Evolutionary conservation across 2,113 vertebrate genomes (phyloP), one percentile per base, ranked within the genome.

Genomic region (Pteronura brasiliensis): DNA sequence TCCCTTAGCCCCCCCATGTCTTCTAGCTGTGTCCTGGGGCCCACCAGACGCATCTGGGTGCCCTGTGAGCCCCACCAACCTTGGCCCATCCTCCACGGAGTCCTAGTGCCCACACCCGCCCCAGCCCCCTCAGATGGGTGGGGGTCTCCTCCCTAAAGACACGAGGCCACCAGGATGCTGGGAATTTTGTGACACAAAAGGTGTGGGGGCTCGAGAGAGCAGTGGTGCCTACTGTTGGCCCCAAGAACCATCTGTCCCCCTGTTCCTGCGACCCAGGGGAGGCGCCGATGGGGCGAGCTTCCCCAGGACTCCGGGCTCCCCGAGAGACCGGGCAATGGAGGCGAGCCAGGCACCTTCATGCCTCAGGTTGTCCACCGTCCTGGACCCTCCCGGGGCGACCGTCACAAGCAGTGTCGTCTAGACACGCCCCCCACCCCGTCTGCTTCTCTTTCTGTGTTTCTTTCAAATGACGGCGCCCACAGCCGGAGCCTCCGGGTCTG

Each of bases 311-410:
- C 63, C 6, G 13, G 14, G 14, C 5, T 14, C 29, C 63, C 63
- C 25, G 9, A 5, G 65, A 36, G 65, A 4, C 47, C 23, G 2
- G 65, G 23, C 44, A 7, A 17, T 12, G 23, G 12, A 7, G 72
- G 39, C 4, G 74, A 1, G 7, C 74, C 29, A 2, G 9, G 2
- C 7, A 34, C 21, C 9, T 31, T 8, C 42, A 6, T 21, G 27
- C 31, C 55, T 12, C 49, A 20, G 42, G 21, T 18, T 17, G 42
- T 47, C 49, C 47, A 23, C 49, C 20, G 1, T 20, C 31, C 47
- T 1, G 31, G 77, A 52, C 44, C 1, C 27, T 18, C 29, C 4
- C 0, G 2, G 8, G 29, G 17, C 0, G 0, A 49, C 29, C 29
- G 15, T 31, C 74, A 31, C 15, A 31, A 27, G 29, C 18, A 4